Percentiles rank a stretch among this genome's conserved stretches.
These are phyloP conservation scores for Peucedramus taeniatus DNA, from an alignment of 2,113 vertebrate genomes.

Conservation along the genomic window DNA sequence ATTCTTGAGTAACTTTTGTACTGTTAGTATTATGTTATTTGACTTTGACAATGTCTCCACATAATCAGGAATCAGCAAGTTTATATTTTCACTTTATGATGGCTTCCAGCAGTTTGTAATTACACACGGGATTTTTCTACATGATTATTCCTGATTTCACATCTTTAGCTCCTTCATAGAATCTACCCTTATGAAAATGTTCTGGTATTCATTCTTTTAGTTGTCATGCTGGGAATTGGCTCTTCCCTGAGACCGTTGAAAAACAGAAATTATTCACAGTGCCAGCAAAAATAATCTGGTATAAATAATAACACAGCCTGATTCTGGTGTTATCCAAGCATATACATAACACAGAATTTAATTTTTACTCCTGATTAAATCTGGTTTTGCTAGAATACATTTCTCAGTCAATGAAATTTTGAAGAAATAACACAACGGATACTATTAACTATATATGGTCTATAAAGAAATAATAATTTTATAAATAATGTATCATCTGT, in stretches of 20 bases:
- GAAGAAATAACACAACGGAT: background rate
- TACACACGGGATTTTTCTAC: background rate
- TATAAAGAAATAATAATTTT: background rate
- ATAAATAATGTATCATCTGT: background rate
- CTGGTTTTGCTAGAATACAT: background rate
- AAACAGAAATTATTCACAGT: background rate
- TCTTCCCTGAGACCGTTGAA: background rate
- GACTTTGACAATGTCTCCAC: background rate
- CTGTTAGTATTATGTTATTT: background rate
- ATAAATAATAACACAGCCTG: background rate
- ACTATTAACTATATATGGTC: background rate
- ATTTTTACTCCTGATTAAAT: background rate
- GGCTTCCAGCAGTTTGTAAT: constrained; percentile 16
- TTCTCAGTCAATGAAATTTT: background rate
- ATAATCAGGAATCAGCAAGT: constrained; percentile 33
- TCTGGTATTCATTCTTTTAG: background rate
- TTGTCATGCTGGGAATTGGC: background rate
- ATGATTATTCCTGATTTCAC: background rate
- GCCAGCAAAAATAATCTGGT: background rate
- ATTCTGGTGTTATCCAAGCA: background rate
- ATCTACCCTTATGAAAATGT: background rate
- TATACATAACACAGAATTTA: background rate
- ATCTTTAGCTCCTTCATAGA: background rate
- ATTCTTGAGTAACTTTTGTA: background rate
- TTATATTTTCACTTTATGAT: constrained; percentile 18